Evolutionary conservation across 1,140 invertebrate species (phyloP), one percentile per base, ranked within the genome.

Genomic region (Leptinotarsa lineolata): DNA sequence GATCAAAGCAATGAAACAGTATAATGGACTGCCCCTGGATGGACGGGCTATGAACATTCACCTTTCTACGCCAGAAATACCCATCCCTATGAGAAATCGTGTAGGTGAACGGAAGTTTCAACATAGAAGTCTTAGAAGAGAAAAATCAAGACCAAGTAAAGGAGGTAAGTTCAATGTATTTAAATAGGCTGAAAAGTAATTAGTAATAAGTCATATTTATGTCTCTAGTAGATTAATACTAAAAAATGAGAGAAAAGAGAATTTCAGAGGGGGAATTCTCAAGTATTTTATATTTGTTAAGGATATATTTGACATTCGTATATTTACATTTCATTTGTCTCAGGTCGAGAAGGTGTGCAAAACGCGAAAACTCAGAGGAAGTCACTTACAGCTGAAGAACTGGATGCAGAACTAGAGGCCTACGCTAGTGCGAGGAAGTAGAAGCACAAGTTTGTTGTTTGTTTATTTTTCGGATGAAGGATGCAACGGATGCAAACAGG

Each of bases 11-110:
- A 94, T 98, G 91, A 97, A 97, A 85, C 96, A 98, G 84, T 99
- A 99, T 85, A 97, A 99, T 87, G 95, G 95, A 76, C 96, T 99
- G 48, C 97, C 96, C 20, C 86, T 99, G 64, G 97, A 99, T 89
- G 97, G 95, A 66, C 89, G 95, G 64, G 92, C 96, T 63, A 98
- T 98, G 96, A 95, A 94, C 76, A 98, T 98, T 78, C 93, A 95
- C 85, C 86, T 97, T 70, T 93, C 94, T 15, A 95, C 93, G 63
- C 94, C 92, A 22, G 92, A 94, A 85, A 87, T 78, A 67, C 84
- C 83, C 74, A 83, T 78, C 67, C 84, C 83, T 74, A 83, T 80
- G 11, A 76, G 82, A 74, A 73, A 79, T 58, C 67, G 46, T 48
- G 67, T 73, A 3, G 54, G 70, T 20, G 75, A 74, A 45, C 72